Base-by-base conservation (phyloP, 2,113 vertebrate genomes). In the Furnarius figulus region DNA sequence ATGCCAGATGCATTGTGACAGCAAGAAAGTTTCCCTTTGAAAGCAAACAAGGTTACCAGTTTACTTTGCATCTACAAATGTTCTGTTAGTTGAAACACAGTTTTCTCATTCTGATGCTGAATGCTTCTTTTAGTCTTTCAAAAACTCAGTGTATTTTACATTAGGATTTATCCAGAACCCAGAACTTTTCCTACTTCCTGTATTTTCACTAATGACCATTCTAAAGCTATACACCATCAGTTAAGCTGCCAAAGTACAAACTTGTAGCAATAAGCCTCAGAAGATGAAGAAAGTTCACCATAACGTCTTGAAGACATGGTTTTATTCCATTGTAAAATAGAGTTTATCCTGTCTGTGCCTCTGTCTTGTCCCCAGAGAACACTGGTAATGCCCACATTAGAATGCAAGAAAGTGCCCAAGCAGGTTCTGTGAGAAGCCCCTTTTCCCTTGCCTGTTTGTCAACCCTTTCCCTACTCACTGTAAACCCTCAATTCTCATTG, bases 41-140 rank as follows among this genome's bases (percentile, higher is more conserved):
- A 78, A 61, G 7, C 8, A 61, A 11, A 4, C 0, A 0, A 65
- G 11, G 17, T 47, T 78, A 68, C 17, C 10, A 25, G 23, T 55
- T 76, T 76, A 39, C 19, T 70, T 82, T 65, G 10, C 40, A 10
- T 25, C 13, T 56, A 12, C 0, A 2, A 37, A 13, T 1, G 1
- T 74, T 79, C 58, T 85, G 11, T 12, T 31, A 25, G 14, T 15
- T 40, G 55, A 75, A 58, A 73, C 55, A 61, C 4, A 59, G 33
- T 44, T 53, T 19, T 81, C 49, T 71, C 31, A 37, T 85, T 65
- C 28, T 66, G 53, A 70, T 46, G 35, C 31, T 72, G 37, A 91
- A 53, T 28, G 31, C 13, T 39, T 8, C 7, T 35, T 61, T 83
- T 33, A 35, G 4, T n/a, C n/a, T 77, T 91, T 71, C 46, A 77